Evolutionary conservation across 2,113 vertebrate species (phyloP).

Genomic region (Gymnogyps californianus): DNA sequence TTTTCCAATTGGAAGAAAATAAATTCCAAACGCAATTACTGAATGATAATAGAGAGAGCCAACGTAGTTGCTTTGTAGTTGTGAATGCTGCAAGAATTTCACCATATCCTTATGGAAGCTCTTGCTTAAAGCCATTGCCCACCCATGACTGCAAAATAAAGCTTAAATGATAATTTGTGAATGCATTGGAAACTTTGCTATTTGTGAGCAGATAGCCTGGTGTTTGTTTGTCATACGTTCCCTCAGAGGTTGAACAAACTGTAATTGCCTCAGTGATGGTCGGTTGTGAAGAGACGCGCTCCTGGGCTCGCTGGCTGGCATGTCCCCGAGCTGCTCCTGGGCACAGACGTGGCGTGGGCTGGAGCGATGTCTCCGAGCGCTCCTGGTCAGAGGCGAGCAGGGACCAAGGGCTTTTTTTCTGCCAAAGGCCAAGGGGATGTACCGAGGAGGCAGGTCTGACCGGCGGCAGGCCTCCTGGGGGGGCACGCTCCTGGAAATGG

Average conservation of each 20-base stretch:
- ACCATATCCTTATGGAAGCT: background rate
- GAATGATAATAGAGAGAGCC: background rate
- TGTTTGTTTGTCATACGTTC: accelerated
- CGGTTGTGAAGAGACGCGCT: no score
- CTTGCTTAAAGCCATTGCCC: background rate
- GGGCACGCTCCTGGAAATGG: background rate
- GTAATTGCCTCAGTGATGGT: background rate
- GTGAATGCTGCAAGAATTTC: background rate
- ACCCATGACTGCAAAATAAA: background rate
- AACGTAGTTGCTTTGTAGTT: background rate
- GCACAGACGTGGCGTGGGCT: background rate
- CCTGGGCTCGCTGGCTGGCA: background rate
- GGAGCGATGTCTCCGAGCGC: accelerated
- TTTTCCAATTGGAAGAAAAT: background rate
- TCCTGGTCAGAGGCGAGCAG: background rate
- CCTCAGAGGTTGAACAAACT: background rate
- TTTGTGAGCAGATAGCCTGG: background rate
- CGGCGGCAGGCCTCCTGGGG: background rate
- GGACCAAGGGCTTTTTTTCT: no score
- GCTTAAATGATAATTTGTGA: background rate
- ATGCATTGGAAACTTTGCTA: background rate
- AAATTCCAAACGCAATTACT: background rate
- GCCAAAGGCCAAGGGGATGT: background rate
- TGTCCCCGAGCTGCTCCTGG: accelerated
- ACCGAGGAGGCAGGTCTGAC: accelerated